phyloP scores from a whole-genome alignment of 1,140 invertebrate genomes.

The Latrodectus geometricus region DNA sequence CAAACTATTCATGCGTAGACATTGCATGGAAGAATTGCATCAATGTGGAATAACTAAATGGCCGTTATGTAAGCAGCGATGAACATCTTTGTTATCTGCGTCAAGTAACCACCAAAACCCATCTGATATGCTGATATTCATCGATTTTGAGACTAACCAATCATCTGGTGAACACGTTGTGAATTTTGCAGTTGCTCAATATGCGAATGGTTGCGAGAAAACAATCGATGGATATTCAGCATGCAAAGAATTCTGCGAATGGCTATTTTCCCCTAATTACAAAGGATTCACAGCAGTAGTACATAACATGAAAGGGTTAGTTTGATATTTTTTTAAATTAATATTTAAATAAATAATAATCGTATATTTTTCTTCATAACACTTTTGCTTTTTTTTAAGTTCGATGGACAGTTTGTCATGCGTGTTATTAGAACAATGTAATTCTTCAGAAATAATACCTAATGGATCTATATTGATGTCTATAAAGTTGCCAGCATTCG shows the following conservation, averaged over 20 bases:
- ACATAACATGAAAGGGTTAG: constrained; percentile 19
- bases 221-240: not conserved
- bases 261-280: not conserved
- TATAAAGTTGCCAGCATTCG: not conserved
- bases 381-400: not conserved
- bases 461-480: not conserved
- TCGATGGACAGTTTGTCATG: not conserved
- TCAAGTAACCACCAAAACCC: not conserved
- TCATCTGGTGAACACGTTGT: not conserved
- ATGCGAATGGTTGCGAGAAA: not conserved
- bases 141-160: constrained; percentile 23
- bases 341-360: not conserved
- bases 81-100: not conserved
- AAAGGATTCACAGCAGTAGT: constrained; percentile 12
- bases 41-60: not conserved
- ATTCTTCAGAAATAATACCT: too few relatives aligned
- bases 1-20: too few relatives aligned
- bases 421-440: not conserved
- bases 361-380: not conserved
- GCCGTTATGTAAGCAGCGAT: not conserved
- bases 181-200: constrained; percentile 6
- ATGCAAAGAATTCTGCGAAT: not conserved
- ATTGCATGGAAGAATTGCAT: not conserved
- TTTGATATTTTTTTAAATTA: not conserved
- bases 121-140: not conserved